Base-by-base conservation (phyloP, 1,140 invertebrate genomes). In the Platyura marginata region DNA sequence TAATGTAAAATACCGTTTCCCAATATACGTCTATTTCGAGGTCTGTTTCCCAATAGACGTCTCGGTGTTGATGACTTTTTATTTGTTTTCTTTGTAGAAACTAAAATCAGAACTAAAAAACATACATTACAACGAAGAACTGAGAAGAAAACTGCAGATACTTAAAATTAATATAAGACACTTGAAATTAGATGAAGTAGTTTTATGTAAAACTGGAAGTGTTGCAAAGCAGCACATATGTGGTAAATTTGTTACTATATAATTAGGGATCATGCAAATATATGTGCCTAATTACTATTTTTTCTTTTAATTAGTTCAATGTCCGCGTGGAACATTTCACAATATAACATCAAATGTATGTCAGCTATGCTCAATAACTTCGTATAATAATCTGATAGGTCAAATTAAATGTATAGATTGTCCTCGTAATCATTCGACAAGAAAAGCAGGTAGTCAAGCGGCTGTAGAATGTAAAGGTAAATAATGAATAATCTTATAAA, bases 271-370 rank as follows among this genome's bases (percentile, higher is more conserved):
- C 8, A 36, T 11, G 15, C 22, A 21, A 34, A 37, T 15, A 22
- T 19, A 21, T 23, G 11, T 34, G 13, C 11, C n/a, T 34, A 46
- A 9, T 44, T 20, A 37, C 40, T 21, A 47, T 15, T 45, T 44
- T 40, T n/a, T 44, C 10, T 35, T 29, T n/a, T 42, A 40, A 48
- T 18, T 47, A 74, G 76, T 79, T 9, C 69, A 69, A 49, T 81
- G 78, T 54, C 73, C 76, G 3, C 54, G 65, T 47, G 78, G 78
- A 18, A 77, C 74, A n/a, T 77, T 72, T 51, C 74, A 70, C 49
- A 72, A 77, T 56, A 54, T 59, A 0, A 62, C 68, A 2, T 53
- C 47, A 11, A 59, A 66, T 39, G 51, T 50, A 15, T 81, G 77
- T 48, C 62, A 69, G 35, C 57, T 67, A 16, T 81, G 78, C 53